These are phyloP conservation scores for Climacteris rufus DNA, from an alignment of 2,113 vertebrate species.

Conservation along the genomic window DNA sequence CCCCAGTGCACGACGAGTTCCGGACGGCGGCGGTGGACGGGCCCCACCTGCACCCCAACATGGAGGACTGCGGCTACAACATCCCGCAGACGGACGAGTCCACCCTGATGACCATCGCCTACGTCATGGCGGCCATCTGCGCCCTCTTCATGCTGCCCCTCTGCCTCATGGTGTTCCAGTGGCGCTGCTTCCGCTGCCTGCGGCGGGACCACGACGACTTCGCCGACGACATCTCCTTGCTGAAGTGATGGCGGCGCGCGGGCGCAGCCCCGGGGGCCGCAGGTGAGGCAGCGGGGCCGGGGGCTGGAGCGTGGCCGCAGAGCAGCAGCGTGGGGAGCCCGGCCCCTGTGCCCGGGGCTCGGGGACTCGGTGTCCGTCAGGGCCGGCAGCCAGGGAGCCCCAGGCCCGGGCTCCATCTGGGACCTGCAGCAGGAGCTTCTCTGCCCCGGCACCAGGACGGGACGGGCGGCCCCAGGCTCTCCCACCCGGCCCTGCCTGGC, in stretches of 20 bases:
- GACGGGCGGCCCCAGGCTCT: not conserved
- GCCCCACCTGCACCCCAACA: constrained; percentile 83
- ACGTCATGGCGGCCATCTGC: constrained; percentile 97
- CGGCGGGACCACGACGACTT: constrained; percentile 86
- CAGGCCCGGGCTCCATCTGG: not conserved
- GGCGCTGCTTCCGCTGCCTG: constrained; percentile 92
- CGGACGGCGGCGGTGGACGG: constrained; percentile 88
- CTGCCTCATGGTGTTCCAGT: constrained; percentile 98
- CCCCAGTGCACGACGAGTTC: constrained; percentile 89
- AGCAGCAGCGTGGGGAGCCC: not conserved
- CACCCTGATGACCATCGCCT: constrained; percentile 98
- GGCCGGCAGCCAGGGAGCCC: not conserved
- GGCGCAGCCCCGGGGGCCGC: not conserved
- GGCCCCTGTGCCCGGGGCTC: not conserved
- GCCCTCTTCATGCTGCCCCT: constrained; percentile 98
- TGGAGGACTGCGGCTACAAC: constrained; percentile 98
- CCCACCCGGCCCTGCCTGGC: not conserved
- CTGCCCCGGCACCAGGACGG: not conserved
- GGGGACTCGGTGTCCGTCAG: accelerated
- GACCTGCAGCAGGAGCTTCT: not conserved
- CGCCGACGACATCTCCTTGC: constrained; percentile 92
- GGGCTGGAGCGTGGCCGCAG: not conserved
- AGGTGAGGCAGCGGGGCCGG: not conserved
- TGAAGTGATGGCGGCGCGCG: constrained; percentile 77
- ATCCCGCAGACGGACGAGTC: constrained; percentile 97